Base-by-base conservation (phyloP, 2,113 vertebrate species). In the Panthera leo region DNA sequence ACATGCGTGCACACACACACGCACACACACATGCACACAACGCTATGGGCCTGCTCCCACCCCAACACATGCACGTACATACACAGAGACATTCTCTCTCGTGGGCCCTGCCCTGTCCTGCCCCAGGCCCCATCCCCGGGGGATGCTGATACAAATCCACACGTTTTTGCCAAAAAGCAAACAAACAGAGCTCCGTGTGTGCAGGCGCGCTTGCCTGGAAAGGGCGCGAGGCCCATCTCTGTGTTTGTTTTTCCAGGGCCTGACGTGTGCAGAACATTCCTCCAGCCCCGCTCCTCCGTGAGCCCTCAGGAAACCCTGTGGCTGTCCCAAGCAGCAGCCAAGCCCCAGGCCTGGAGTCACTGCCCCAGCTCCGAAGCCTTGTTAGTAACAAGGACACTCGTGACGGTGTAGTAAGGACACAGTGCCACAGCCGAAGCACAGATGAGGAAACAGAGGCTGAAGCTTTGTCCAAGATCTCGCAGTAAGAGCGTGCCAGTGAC, bases 191-290 rank as follows among this genome's bases (percentile, higher is more conserved):
- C 76, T 70, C 79, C 3, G 16, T n/a, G 63, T 48, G 36, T 63
- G 88, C 76, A 78, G 80, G 95, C 48, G 15, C 85, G 36, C 83
- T 85, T 0, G 36, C 90, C 85, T 71, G 85, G 92, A 91, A 91
- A 94, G 85, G 95, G 93, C 82, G 45, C 42, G 5, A 80, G 83
- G 82, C 94, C 95, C 96, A 88, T 89, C 91, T 86, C 95, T 0
- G 3, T 95, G 92, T 97, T 96, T 98, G 95, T 97, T 95, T 97
- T 97, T 97, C 97, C 96, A 95, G 89, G 67, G 78, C 91, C 80
- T 96, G 97, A 97, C 10, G 45, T 90, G 95, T 71, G 67, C 0
- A 82, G 92, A 94, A 97, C 95, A 97, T 96, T 98, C 95, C 95
- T 97, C 39, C 10, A 39, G 85, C 84, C 90, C 5, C 2, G 65